Base-by-base conservation (phyloP, 2,113 vertebrate species). In the Lipotes vexillifer region DNA sequence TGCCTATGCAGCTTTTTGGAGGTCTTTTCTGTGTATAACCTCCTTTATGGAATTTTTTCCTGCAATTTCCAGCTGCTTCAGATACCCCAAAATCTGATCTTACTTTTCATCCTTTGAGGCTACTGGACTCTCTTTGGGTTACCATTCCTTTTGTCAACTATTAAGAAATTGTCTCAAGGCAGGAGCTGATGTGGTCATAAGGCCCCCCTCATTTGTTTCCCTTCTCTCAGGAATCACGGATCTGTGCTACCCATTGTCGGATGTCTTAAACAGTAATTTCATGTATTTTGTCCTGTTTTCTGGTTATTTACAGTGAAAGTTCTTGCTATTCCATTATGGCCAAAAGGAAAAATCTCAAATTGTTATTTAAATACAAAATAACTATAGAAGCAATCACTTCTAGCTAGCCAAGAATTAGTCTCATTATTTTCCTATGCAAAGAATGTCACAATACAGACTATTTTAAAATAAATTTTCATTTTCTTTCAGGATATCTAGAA, bases 321-420 rank as follows among this genome's bases (percentile, higher is more conserved):
- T n/a, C 55, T 61, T 75, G 44, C n/a, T n/a, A 63, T n/a, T 17
- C 23, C 9, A 46, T 27, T 44, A 14, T 3, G 3, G 8, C 31
- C 38, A 41, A 88, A 88, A 61, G 38, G 29, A 61, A 41, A 88
- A 75, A 68, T 44, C 20, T 23, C 38, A 75, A 61, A 61, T 41
- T 88, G 38, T 5, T 38, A 17, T 84, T 95, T 72, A 92, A 84
- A 31, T 38, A 81, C 12, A n/a, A 96, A 96, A 93, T 93, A 93
- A 68, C 38, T 11, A 31, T 27, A 31, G 87, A 91, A 90, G 84
- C 46, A 6, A 69, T 80, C 88, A 44, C 38, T 20, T 84, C 21
- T 75, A 41, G 15, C 2, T 38, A 95, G 41, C 20, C 0, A 10
- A 69, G 5, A 44, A 4, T 84, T 95, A 87, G 4, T 33, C 15